Evolutionary conservation across 2,113 vertebrate species (phyloP), one percentile per base, ranked within the genome.

Genomic region (Irena cyanogastra): DNA sequence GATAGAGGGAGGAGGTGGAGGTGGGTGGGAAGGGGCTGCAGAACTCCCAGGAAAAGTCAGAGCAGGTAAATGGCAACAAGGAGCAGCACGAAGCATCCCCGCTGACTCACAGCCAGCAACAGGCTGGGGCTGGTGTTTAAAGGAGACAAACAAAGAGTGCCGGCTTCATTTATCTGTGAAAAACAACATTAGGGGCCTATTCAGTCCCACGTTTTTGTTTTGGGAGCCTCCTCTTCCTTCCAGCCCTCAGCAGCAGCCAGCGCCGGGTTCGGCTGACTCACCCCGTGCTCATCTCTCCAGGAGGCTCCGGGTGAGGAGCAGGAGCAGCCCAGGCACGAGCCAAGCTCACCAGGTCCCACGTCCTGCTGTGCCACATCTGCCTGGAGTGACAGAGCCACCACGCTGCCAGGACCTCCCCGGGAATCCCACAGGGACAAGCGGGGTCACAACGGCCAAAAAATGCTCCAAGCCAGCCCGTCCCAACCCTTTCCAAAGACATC

Each of bases 341-440:
- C 28, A 27, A 0, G 9, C 24, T 0, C 11, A 31, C 16, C 0
- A 16, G 30, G 26, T 16, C 13, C 27, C 10, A 0, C 0, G 23
- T 68, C 49, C 66, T 24, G 72, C 68, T 41, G 49, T 1, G 0
- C 49, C 33, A 8, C 39, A 21, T 3, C 19, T n/a, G 44, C 10
- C 54, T 15, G 13, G 1, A 33, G 28, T 2, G 1, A 75, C 14
- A 28, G 57, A 87, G 63, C 31, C 66, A 54, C 19, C 52, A 19
- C 9, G n/a, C 76, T 15, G 28, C 39, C 72, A 72, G 63, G 83
- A 63, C 28, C 39, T 49, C 11, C 41, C 52, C 1, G 1, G 5
- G 49, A 68, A 39, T 4, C 33, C 68, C 33, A 5, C 0, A 0
- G 20, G n/a, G 18, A 63, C 2, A 15, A 66, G 70, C 0, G 1